Base-by-base conservation (phyloP, 2,797 vertebrate species). In the Lithobates pipiens region DNA sequence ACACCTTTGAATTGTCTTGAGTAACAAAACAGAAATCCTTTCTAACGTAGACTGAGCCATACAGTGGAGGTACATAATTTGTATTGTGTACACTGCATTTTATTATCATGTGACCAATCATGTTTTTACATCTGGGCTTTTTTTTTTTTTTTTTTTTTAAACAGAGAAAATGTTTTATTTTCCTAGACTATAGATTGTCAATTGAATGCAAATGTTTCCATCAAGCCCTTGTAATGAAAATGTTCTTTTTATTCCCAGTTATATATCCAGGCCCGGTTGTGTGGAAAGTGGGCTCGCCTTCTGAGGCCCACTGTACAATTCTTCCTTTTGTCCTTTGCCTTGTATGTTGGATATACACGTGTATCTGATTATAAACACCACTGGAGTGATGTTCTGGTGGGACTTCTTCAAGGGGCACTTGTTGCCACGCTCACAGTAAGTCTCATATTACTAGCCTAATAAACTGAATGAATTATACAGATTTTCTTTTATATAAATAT, bases 291-390 rank as follows among this genome's bases (percentile, higher is more conserved):
- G 96, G 96, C 97, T 0, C 93, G 97, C 36, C 92, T 98, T 32
- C 92, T 98, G 69, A 93, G 97, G 3, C 97, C 97, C 88, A 98
- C 96, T 0, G 91, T 97, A 89, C 97, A 99, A 93, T 98, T 97
- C 94, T 96, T 97, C 93, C 94, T 98, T 89, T 90, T 98, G 89
- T 89, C 95, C 91, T 98, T 98, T 0, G 97, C 97, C 5, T 92
- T 99, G 77, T 98, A 96, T 0, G 97, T 99, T 91, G 97, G 97
- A 84, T 98, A 97, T 93, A 97, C 96, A 85, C 93, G 97, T 0
- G 96, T 98, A 73, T 96, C 97, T 0, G 97, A 98, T 92, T 96
- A 98, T 93, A 98, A 97, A 86, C 97, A 99, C 93, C 96, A 98
- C 92, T 98, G 97, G 97, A 98, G 97, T 1, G 97, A 99, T 0